phyloP scores from a whole-genome alignment of 2,797 vertebrate genomes.

The Trachurus trachurus region DNA sequence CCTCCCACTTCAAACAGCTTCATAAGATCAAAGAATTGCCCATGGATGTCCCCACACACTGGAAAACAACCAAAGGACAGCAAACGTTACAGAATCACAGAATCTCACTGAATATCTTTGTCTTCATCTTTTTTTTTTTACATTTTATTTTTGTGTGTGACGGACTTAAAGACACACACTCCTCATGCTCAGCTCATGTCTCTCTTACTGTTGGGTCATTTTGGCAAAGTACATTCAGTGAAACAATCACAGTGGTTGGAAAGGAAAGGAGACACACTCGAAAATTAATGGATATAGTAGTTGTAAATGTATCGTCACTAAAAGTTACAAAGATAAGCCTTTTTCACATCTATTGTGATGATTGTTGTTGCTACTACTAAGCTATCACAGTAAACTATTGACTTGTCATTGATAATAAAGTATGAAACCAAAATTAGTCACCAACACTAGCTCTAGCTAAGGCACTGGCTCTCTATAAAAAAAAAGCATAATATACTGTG shows the following conservation, averaged over 20 bases:
- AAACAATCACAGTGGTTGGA: background rate
- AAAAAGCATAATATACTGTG: background rate
- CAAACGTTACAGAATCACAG: conserved; percentile 11
- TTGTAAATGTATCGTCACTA: background rate
- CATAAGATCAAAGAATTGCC: conserved; percentile 91
- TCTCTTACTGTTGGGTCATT: conserved; percentile 8
- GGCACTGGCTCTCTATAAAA: too few species aligned
- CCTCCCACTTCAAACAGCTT: conserved; percentile 91
- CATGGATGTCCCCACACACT: conserved; percentile 91
- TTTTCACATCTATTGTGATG: background rate
- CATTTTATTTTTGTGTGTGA: background rate
- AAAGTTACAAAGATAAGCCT: too few species aligned
- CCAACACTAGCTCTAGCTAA: background rate
- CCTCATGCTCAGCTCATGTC: background rate
- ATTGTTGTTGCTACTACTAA: background rate
- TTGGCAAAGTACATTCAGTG: background rate
- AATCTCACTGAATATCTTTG: background rate
- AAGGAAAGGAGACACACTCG: background rate
- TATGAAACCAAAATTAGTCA: conserved; percentile 9
- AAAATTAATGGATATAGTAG: background rate
- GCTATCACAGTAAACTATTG: conserved; percentile 5
- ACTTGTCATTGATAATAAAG: too few species aligned
- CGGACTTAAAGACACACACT: background rate
- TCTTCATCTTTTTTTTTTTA: background rate
- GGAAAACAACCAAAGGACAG: conserved; percentile 47